Conservation (phyloP, 35 echinoderm and acorn worm genomes). For the Chiridota heheva region DNA sequence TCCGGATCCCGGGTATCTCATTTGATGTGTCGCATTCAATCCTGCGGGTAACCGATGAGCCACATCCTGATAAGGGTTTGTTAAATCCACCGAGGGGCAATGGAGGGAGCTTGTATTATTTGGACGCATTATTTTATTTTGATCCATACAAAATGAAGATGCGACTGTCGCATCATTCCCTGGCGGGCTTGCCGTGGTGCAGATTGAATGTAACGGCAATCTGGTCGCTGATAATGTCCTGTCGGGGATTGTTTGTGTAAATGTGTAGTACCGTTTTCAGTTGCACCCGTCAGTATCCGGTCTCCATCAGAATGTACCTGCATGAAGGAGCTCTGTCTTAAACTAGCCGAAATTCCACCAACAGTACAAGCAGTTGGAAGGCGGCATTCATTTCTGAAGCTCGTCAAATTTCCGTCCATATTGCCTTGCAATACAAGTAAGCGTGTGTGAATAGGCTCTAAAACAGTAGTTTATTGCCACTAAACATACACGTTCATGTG, state of each 20-base stretch:
- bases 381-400: constrained; percentile 49
- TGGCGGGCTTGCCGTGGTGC: constrained; percentile 11
- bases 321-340: constrained; percentile 47
- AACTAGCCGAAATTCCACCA: constrained; percentile 24
- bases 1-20: constrained; percentile 41
- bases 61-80: constrained; percentile 46
- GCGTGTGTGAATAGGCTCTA: constrained; percentile 49
- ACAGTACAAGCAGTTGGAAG: constrained; percentile 39
- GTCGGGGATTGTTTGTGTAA: constrained; percentile 48
- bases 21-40: constrained; percentile 35
- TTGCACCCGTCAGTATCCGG: constrained; percentile 22
- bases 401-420: constrained; percentile 45
- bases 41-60: constrained; percentile 47
- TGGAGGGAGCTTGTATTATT: constrained; percentile 38
- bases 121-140: constrained; percentile 40
- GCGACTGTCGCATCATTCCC: constrained; percentile 28
- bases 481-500: constrained; percentile 50
- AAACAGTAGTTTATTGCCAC: constrained; percentile 46
- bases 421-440: constrained; percentile 16
- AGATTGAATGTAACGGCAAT: constrained; percentile 44
- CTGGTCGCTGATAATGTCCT: constrained; percentile 44
- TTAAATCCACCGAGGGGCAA: constrained; percentile 40
- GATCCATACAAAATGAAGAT: constrained; percentile 38
- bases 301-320: constrained; percentile 39
- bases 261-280: constrained; percentile 38